Conservation (phyloP, 2,797 vertebrate species). For the Cirrhinus mrigala region DNA sequence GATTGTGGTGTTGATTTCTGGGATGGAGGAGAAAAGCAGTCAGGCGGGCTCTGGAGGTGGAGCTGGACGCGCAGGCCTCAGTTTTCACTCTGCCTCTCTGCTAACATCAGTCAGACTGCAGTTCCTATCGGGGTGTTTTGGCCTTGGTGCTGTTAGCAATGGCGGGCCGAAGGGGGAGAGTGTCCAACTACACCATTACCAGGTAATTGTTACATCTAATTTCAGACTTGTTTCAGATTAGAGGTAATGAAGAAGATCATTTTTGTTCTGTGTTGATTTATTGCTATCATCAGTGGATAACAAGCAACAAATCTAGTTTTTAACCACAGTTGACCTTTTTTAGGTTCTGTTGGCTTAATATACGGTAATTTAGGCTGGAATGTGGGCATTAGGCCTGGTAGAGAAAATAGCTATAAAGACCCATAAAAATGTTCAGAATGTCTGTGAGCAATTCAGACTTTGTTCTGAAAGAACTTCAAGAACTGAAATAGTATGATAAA, state of each 20-base stretch:
- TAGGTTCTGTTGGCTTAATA: neutral
- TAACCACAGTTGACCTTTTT: neutral
- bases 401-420: neutral
- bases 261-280: neutral
- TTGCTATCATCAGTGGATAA: neutral
- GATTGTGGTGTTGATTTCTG: constrained; percentile 93
- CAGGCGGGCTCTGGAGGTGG: constrained; percentile 71
- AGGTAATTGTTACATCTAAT: constrained; percentile 75
- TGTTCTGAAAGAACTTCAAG: neutral
- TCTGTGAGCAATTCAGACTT: neutral
- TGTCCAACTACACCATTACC: constrained; percentile 96
- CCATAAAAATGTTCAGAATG: neutral
- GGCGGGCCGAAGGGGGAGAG: constrained; percentile 89
- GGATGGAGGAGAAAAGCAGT: constrained; percentile 97
- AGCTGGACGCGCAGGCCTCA: constrained; percentile 65
- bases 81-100: constrained; percentile 91
- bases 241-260: neutral
- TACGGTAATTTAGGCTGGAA: neutral
- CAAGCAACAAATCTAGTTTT: neutral
- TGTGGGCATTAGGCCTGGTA: neutral
- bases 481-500: neutral
- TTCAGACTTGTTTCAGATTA: neutral
- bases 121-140: constrained; percentile 96
- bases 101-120: constrained; percentile 96
- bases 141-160: constrained; percentile 89